phyloP scores from a whole-genome alignment of 2,797 vertebrate genomes.

The Loriculus beryllinus region DNA sequence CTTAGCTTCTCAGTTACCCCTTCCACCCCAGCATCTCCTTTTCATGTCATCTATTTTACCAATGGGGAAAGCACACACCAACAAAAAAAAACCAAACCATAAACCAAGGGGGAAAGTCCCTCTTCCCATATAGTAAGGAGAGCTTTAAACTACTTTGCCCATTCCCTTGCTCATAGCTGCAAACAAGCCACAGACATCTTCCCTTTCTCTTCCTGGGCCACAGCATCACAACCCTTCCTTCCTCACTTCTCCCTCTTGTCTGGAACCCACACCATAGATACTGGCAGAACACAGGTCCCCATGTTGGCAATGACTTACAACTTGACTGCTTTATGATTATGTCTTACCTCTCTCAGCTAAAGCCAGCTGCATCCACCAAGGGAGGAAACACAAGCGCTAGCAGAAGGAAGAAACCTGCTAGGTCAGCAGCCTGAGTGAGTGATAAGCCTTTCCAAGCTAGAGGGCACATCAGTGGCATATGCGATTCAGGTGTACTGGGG shows the following conservation, averaged over 20 bases:
- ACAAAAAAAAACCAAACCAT: neutral
- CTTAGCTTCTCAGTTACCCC: rapidly evolving
- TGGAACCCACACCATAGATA: neutral
- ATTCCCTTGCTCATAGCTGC: neutral
- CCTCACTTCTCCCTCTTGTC: neutral
- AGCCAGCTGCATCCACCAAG: neutral
- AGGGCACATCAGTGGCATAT: neutral
- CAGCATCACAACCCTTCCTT: neutral
- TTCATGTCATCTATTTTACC: neutral
- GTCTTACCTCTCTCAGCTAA: neutral
- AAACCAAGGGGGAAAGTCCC: neutral
- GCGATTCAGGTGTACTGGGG: neutral
- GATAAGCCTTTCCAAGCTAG: neutral
- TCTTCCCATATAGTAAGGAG: neutral
- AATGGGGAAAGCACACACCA: neutral
- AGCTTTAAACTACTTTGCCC: neutral
- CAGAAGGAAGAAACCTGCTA: neutral
- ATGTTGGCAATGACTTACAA: neutral
- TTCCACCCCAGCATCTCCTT: neutral
- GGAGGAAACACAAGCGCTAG: neutral
- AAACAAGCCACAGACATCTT: rapidly evolving
- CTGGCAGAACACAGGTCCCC: neutral
- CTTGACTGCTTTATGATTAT: neutral
- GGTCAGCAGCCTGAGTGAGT: neutral
- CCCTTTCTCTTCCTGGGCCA: neutral